Percentiles rank a stretch among this genome's conserved stretches.
These are phyloP conservation scores for Phrixothrix hirtus DNA, from an alignment of 2,888 invertebrate genomes.

Conservation along the genomic window DNA sequence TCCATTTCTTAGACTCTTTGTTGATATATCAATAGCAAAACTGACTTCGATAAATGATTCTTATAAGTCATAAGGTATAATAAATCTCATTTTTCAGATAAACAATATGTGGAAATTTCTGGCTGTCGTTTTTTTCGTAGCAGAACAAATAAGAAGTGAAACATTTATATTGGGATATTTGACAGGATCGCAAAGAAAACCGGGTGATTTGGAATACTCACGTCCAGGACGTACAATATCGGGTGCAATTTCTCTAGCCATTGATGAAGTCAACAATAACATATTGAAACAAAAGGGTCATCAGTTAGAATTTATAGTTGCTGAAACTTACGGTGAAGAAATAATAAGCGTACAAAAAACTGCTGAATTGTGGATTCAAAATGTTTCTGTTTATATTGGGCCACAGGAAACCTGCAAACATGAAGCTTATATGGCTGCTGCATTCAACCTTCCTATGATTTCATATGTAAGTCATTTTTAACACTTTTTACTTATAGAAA, in stretches of 20 bases:
- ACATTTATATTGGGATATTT: constrained; percentile 81
- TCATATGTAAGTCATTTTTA: constrained; percentile 80
- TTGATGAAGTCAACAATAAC: constrained; percentile 74
- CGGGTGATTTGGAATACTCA: constrained; percentile 78
- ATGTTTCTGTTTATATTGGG: constrained; percentile 87
- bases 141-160: constrained; percentile 48
- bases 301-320: constrained; percentile 76
- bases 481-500: too few relatives aligned
- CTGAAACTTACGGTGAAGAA: constrained; percentile 91
- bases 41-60: neutral
- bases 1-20: too few relatives aligned
- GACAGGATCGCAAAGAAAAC: constrained; percentile 79
- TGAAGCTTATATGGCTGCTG: constrained; percentile 90
- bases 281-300: constrained; percentile 65
- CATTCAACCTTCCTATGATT: constrained; percentile 94
- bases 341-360: constrained; percentile 83
- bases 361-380: constrained; percentile 80
- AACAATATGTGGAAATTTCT: constrained; percentile 16
- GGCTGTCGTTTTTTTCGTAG: constrained; percentile 10
- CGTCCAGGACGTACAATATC: constrained; percentile 73
- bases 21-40: too few relatives aligned
- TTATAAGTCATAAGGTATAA: too few relatives aligned
- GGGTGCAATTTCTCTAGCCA: constrained; percentile 86
- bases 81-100: constrained; percentile 7
- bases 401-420: constrained; percentile 90